Base-by-base conservation (phyloP, 2,888 invertebrate genomes). In the Loripinus fragilis region DNA sequence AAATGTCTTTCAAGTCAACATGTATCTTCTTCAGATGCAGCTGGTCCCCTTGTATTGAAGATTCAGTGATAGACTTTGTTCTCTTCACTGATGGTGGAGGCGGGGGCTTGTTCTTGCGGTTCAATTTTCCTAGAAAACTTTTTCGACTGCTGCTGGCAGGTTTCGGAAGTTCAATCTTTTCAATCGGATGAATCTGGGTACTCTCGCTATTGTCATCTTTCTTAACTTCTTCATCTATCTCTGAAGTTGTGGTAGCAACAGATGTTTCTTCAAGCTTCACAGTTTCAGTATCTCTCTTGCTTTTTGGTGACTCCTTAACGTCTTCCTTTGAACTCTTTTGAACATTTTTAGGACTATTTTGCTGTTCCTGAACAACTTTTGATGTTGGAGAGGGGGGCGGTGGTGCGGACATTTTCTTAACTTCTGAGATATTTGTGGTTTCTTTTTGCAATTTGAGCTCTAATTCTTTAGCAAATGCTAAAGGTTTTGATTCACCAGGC, bases 161-260 rank as follows among this genome's bases (percentile, higher is more conserved):
- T 45, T 80, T 89, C 17, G 91, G 91, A 38, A 91, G 83, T 60
- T 90, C 91, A 28, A 91, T 91, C 75, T 90, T 90, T 71, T 91
- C 91, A 8, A 83, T 74, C 30, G 74, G 76, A 66, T 33, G 33
- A 25, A 41, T 42, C 10, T 65, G 45, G 25, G 33, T 67, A 8
- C 65, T 68, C 41, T 65, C 35, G 38, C 71, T 84, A 55, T 50
- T 68, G 5, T 69, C 30, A 52, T 71, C 69, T 30, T 76, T 67
- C 3, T 52, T 25, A 20, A 74, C 74, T 41, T 78, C 78, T 15
- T 35, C 23, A n/a, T 71, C 23, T 12, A 38, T 8, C 71, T 80
- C 73, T 33, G 65, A 48, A 68, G 45, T 52, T 35, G 78, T 76
- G 66, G 72, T 76, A 15, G 74, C 78, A 41, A 69, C 69, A 55